Conservation (phyloP, 2,113 vertebrate species). For the Otis tarda region DNA sequence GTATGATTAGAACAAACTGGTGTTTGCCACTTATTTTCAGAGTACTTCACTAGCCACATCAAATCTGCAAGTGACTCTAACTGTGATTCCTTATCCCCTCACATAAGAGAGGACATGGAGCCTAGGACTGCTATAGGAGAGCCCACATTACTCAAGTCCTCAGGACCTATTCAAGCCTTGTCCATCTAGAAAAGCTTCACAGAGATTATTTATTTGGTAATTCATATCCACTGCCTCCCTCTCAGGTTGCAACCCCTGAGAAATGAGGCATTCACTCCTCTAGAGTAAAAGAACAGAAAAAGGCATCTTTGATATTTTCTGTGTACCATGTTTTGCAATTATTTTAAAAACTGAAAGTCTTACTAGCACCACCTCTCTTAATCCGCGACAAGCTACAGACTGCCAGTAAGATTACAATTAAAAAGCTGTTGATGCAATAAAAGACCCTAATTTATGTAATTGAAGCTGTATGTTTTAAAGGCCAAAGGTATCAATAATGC, state of each 20-base stretch:
- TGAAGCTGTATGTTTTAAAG: slow-evolving; percentile 32
- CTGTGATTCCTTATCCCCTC: not conserved
- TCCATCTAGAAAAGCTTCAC: not conserved
- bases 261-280: not conserved
- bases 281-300: not conserved
- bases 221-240: not conserved
- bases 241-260: not conserved
- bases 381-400: not conserved
- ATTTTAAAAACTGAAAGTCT: not conserved
- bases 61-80: not conserved
- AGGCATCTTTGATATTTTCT: not conserved
- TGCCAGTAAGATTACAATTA: not conserved
- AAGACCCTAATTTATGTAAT: not conserved
- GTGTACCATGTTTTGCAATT: not conserved
- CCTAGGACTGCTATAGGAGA: not conserved
- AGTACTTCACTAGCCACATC: not conserved
- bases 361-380: not conserved
- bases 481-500: not conserved
- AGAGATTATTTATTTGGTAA: not conserved
- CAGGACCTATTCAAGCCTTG: not conserved
- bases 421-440: not conserved
- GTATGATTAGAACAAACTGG: not conserved
- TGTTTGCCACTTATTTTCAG: not conserved
- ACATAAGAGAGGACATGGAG: fast-evolving
- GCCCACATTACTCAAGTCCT: not conserved